These are phyloP conservation scores for Enteromius mattozi DNA, from an alignment of 2,797 vertebrate species.

Conservation along the genomic window DNA sequence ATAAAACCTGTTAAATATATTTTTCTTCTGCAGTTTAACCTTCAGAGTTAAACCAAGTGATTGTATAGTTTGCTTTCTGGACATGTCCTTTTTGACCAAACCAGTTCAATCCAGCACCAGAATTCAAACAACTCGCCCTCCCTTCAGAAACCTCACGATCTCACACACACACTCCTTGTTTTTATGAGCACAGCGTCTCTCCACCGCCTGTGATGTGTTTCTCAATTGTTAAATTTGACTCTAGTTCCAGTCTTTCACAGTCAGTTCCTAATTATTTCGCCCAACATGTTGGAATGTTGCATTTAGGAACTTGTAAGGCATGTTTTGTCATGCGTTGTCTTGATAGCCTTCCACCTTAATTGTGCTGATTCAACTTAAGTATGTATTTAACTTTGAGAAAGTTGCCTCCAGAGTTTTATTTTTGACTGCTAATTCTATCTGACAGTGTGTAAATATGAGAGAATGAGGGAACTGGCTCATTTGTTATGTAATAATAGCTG, in stretches of 20 bases:
- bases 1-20: background rate
- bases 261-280: background rate
- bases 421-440: background rate
- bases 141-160: background rate
- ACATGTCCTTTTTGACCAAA: background rate
- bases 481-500: conserved; percentile 9
- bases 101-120: conserved; percentile 36
- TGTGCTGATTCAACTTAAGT: background rate
- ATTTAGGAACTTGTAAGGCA: background rate
- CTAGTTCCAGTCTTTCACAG: background rate
- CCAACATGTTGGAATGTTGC: background rate
- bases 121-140: background rate
- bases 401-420: background rate
- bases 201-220: background rate
- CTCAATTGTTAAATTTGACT: background rate
- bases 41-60: background rate
- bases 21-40: background rate
- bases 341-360: background rate
- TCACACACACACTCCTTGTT: conserved; percentile 18
- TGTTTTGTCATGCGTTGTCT: background rate
- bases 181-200: background rate
- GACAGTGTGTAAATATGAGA: background rate
- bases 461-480: background rate
- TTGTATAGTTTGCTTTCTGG: conserved; percentile 20
- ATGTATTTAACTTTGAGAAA: background rate